Evolutionary conservation across 2,113 vertebrate species (phyloP).

Genomic region (Scopus umbretta): DNA sequence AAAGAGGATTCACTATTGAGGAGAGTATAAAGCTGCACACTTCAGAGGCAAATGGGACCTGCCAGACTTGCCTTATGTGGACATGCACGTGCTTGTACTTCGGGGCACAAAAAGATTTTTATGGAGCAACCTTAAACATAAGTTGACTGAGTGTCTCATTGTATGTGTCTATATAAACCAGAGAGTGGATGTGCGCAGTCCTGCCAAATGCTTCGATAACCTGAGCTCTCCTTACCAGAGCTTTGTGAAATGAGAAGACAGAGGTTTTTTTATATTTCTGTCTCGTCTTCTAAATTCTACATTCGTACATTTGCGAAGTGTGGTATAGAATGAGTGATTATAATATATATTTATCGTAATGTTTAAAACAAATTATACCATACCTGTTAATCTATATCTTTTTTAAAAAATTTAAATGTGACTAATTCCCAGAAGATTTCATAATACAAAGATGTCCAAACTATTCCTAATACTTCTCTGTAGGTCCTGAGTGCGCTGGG

Average conservation of each 20-base stretch:
- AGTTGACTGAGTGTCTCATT: neutral
- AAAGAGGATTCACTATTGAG: neutral
- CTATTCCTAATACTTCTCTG: neutral
- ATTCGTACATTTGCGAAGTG: neutral
- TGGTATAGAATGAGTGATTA: neutral
- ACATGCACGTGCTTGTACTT: neutral
- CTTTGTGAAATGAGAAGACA: neutral
- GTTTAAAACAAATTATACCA: neutral
- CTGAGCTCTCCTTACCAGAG: neutral
- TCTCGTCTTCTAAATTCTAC: neutral
- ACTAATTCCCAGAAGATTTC: neutral
- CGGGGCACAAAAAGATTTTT: neutral
- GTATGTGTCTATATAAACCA: neutral
- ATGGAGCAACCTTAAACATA: neutral
- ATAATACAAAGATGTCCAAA: neutral
- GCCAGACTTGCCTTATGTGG: neutral
- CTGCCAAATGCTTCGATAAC: neutral
- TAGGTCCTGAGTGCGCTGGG: neutral
- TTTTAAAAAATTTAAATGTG: neutral
- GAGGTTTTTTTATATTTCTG: neutral
- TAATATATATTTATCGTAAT: neutral
- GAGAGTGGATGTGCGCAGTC: neutral
- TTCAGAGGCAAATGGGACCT: neutral
- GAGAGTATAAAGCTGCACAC: neutral
- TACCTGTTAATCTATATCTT: neutral